These are phyloP conservation scores for Tylochromis polylepis DNA, from an alignment of 2,113 vertebrate genomes.

Conservation along the genomic window DNA sequence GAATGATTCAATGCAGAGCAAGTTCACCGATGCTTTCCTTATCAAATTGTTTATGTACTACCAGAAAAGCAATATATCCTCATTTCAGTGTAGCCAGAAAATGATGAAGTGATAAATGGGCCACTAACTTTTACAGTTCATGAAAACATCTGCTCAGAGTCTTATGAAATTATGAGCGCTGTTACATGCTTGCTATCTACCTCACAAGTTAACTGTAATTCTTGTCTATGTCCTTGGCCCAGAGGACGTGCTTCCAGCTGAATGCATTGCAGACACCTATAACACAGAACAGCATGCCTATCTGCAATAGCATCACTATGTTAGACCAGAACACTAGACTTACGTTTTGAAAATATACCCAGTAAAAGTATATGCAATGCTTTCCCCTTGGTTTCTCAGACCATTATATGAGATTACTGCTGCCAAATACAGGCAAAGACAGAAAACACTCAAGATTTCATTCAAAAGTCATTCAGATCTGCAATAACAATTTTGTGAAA, in stretches of 20 bases:
- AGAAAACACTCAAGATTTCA: not conserved
- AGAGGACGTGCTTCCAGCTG: not conserved
- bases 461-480: not conserved
- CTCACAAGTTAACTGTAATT: not conserved
- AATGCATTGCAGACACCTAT: not conserved
- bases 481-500: not conserved
- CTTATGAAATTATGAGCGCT: not conserved
- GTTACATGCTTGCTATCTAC: not conserved
- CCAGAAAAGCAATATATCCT: not conserved
- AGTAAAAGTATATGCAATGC: not conserved
- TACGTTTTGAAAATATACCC: not conserved
- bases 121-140: not conserved
- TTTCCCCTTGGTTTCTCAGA: not conserved
- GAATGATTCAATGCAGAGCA: not conserved
- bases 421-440: not conserved
- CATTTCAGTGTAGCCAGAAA: not conserved
- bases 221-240: not conserved
- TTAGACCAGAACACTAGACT: not conserved
- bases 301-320: not conserved
- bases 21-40: not conserved
- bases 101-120: not conserved
- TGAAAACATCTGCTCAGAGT: not conserved
- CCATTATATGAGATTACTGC: not conserved
- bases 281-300: not conserved
- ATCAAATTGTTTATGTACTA: not conserved